Conservation (phyloP, 2,113 vertebrate species). For the Phalacrocorax brasilianus region DNA sequence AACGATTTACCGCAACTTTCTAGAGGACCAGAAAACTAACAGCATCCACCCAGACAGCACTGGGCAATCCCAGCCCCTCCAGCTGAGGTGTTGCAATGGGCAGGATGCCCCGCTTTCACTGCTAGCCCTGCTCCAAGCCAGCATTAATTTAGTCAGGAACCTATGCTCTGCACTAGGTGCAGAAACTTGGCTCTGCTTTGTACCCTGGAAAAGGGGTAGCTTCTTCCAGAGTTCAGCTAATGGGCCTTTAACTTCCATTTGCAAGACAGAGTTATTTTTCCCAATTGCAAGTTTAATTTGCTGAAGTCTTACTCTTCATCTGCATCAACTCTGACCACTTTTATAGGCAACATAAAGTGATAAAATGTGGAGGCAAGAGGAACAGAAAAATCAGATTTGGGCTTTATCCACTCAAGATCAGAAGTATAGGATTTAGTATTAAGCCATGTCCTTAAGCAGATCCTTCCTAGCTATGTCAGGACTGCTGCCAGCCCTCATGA, state of each 20-base stretch:
- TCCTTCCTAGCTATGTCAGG: background rate
- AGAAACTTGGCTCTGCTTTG: background rate
- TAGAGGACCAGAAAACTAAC: background rate
- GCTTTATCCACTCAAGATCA: background rate
- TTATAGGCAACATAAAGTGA: background rate
- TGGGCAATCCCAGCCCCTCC: rapidly evolving
- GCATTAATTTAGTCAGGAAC: background rate
- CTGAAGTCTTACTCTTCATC: background rate
- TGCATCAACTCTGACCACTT: slow-evolving; percentile 5
- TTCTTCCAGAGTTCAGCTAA: background rate
- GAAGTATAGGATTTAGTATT: background rate
- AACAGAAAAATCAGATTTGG: background rate
- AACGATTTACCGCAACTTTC: background rate
- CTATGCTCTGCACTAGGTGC: background rate
- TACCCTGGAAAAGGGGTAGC: background rate
- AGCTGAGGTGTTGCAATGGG: rapidly evolving
- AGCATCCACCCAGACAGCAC: background rate
- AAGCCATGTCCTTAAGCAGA: background rate
- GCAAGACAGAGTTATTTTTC: background rate
- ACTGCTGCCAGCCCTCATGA: background rate
- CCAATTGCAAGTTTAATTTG: background rate
- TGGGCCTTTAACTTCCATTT: background rate
- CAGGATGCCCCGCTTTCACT: background rate
- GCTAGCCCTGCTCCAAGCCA: background rate
- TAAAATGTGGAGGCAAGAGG: background rate